Conservation (phyloP, 2,797 vertebrate species). For the Sciurus carolinensis region DNA sequence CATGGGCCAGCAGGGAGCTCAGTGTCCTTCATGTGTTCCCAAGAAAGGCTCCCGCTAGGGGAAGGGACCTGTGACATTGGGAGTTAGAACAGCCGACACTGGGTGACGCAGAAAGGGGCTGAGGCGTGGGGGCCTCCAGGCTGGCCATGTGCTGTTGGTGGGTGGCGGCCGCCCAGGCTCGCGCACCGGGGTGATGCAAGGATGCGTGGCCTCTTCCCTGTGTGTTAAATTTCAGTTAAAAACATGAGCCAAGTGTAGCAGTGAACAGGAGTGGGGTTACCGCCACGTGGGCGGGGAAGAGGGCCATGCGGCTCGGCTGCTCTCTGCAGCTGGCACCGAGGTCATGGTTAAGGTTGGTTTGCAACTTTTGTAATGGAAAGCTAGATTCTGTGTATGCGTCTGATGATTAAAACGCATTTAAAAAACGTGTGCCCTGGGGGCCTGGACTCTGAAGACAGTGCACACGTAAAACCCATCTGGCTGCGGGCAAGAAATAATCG, state of each 20-base stretch:
- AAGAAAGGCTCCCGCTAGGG: not conserved
- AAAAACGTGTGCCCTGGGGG: not conserved
- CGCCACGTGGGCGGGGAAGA: fast-evolving
- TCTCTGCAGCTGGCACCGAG: not conserved
- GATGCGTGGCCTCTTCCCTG: not conserved
- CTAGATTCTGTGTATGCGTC: not conserved
- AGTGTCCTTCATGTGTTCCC: fast-evolving
- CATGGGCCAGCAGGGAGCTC: fast-evolving
- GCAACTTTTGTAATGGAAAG: not conserved
- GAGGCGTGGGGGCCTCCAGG: fast-evolving
- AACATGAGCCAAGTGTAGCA: no score
- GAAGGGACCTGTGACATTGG: fast-evolving
- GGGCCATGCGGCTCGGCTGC: not conserved
- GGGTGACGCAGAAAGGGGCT: no score
- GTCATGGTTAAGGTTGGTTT: not conserved
- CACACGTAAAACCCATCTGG: no score
- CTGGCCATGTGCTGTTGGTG: no score
- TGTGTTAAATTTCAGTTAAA: no score
- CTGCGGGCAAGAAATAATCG: not conserved
- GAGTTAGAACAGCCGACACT: fast-evolving
- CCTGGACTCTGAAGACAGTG: no score
- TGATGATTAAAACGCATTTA: not conserved
- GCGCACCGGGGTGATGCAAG: not conserved
- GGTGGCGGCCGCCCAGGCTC: no score
- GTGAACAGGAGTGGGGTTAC: no score